phyloP scores from a whole-genome alignment of 2,888 invertebrate species.

The Meiosimyza platycephala region DNA sequence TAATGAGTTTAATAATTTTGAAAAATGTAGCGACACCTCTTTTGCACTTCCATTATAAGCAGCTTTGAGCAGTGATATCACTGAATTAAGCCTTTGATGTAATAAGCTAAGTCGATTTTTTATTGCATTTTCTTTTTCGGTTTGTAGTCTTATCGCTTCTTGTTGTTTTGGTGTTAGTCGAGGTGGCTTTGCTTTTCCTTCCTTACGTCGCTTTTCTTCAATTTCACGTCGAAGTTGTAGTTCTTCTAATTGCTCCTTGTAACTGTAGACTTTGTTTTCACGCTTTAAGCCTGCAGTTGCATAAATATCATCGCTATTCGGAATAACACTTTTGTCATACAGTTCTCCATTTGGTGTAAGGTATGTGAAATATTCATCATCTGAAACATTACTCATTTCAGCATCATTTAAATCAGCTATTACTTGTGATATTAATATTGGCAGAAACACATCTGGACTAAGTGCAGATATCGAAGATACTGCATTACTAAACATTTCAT shows the following conservation, averaged over 20 bases:
- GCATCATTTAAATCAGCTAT: conserved; percentile 73
- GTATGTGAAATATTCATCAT: conserved; percentile 84
- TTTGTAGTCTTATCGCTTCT: conserved; percentile 87
- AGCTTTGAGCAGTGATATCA: conserved; percentile 62
- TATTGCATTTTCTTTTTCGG: conserved; percentile 85
- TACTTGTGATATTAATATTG: conserved; percentile 74
- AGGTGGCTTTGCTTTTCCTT: conserved; percentile 81
- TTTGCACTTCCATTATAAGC: conserved; percentile 60
- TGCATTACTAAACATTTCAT: conserved; percentile 76
- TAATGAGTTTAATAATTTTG: conserved; percentile 58
- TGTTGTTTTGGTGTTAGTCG: conserved; percentile 89
- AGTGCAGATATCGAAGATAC: conserved; percentile 76
- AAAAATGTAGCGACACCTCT: conserved; percentile 61
- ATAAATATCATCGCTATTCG: conserved; percentile 66
- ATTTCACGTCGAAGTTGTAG: conserved; percentile 90
- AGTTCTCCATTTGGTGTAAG: conserved; percentile 90
- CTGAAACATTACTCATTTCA: conserved; percentile 77
- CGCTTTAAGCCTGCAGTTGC: conserved; percentile 78
- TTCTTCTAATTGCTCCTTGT: conserved; percentile 96
- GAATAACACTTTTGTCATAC: conserved; percentile 87
- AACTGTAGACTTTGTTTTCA: conserved; percentile 96
- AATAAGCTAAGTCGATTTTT: conserved; percentile 76
- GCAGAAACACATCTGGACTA: conserved; percentile 75
- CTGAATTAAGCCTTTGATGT: conserved; percentile 59
- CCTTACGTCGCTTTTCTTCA: conserved; percentile 85